A percentile compares a stretch with the other conserved stretches of the same genome.
phyloP scores from a whole-genome alignment of 2,797 vertebrate genomes.

The Bryconaethiops microstoma region DNA sequence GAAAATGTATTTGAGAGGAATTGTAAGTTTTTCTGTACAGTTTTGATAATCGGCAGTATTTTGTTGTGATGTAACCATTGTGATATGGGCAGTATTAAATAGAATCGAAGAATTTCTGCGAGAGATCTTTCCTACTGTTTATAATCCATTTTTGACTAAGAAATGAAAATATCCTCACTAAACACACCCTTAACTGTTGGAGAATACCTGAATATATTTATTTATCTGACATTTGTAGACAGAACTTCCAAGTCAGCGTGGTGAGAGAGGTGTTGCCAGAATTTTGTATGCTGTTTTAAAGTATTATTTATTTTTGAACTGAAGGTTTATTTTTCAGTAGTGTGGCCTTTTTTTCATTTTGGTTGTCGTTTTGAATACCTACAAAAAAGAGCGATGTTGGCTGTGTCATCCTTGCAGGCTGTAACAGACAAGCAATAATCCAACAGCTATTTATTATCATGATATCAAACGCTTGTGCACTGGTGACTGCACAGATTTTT shows the following conservation, averaged over 20 bases:
- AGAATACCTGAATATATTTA: conserved; percentile 81
- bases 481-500: background rate
- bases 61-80: conserved; percentile 94
- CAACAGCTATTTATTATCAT: conserved; percentile 12
- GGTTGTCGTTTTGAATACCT: conserved; percentile 60
- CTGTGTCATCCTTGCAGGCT: conserved; percentile 51
- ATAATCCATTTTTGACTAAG: conserved; percentile 85
- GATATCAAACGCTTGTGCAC: conserved; percentile 9
- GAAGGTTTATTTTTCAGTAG: conserved; percentile 75
- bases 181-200: conserved; percentile 74
- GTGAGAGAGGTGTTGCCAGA: conserved; percentile 68
- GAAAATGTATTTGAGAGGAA: conserved; percentile 97
- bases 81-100: conserved; percentile 92
- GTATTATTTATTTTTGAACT: conserved; percentile 80
- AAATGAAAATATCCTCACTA: conserved; percentile 74
- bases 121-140: conserved; percentile 96
- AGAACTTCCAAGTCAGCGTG: conserved; percentile 76
- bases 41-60: conserved; percentile 99
- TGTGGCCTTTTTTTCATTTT: conserved; percentile 76
- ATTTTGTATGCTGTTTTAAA: conserved; percentile 81
- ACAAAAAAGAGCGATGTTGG: conserved; percentile 64
- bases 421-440: conserved; percentile 74
- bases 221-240: conserved; percentile 81
- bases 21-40: conserved; percentile 96
- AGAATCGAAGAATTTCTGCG: conserved; percentile 86